These are phyloP conservation scores for Phrynosoma platyrhinos DNA, from an alignment of 2,113 vertebrate genomes.

Conservation along the genomic window DNA sequence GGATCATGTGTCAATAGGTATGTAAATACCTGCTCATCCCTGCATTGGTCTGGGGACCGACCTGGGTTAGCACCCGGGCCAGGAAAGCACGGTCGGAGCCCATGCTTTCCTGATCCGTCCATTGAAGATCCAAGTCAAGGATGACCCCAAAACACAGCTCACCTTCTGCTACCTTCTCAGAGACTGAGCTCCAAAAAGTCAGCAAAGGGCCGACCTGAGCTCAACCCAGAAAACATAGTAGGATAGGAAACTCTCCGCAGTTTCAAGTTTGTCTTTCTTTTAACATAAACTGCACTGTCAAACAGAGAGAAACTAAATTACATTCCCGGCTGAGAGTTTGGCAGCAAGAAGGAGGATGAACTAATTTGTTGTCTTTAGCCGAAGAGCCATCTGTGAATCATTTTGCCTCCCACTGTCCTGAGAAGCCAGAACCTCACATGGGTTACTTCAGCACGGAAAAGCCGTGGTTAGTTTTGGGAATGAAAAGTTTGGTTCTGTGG, in stretches of 20 bases:
- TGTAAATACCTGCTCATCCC: too few relatives aligned
- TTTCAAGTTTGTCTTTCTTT: conserved; percentile 40
- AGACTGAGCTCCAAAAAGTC: conserved; percentile 8
- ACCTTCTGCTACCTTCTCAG: too few relatives aligned
- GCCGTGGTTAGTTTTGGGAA: background rate
- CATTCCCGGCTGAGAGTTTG: conserved; percentile 58
- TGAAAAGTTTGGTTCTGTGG: background rate
- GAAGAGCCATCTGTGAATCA: conserved; percentile 62
- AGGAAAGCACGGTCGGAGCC: too few relatives aligned
- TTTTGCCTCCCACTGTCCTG: conserved; percentile 43
- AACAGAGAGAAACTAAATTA: conserved; percentile 15
- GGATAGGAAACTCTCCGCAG: background rate
- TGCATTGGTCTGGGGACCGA: too few relatives aligned
- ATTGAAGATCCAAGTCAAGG: too few relatives aligned
- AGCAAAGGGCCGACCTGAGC: background rate
- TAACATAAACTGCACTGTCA: conserved; percentile 53
- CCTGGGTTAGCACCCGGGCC: too few relatives aligned
- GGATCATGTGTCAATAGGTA: too few relatives aligned
- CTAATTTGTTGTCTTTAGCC: conserved; percentile 66
- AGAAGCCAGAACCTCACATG: background rate
- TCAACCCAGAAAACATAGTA: background rate
- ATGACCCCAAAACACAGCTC: too few relatives aligned
- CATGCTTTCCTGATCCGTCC: too few relatives aligned
- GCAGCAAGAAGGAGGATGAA: conserved; percentile 50
- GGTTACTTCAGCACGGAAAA: background rate